These are phyloP conservation scores for Prolemur simus DNA, from an alignment of 2,113 vertebrate species.

Conservation along the genomic window DNA sequence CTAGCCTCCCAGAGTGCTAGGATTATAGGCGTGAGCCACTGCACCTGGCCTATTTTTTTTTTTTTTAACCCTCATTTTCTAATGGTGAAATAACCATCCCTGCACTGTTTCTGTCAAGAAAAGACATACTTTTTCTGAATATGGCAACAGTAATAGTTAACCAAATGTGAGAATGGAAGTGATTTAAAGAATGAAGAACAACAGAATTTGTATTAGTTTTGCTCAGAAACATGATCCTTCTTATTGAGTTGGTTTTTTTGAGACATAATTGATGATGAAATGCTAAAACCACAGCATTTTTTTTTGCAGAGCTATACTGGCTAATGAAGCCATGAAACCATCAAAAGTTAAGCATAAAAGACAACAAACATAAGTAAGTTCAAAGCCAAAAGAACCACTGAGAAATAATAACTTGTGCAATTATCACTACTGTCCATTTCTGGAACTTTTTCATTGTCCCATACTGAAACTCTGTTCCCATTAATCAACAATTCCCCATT, in stretches of 20 bases:
- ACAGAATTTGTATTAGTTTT: not conserved
- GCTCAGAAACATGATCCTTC: not conserved
- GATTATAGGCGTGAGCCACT: too few relatives aligned
- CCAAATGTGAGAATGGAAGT: not conserved
- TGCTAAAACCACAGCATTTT: not conserved
- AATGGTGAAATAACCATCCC: not conserved
- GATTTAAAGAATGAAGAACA: not conserved
- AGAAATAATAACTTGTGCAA: not conserved
- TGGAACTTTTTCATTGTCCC: not conserved
- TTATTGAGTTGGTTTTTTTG: not conserved
- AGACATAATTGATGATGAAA: not conserved
- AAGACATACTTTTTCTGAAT: not conserved
- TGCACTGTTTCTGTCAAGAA: not conserved
- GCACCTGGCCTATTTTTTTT: too few relatives aligned
- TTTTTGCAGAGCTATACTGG: not conserved
- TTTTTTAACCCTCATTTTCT: not conserved
- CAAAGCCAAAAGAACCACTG: not conserved
- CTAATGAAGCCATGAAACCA: not conserved
- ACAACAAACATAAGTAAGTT: not conserved
- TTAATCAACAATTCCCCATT: not conserved
- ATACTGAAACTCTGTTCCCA: not conserved
- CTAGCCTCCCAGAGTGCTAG: too few relatives aligned
- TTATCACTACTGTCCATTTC: not conserved
- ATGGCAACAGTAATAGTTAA: not conserved
- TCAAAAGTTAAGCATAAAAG: not conserved